Percentiles rank a stretch among this genome's conserved stretches.
These are phyloP conservation scores for Colius striatus DNA, from an alignment of 2,113 vertebrate genomes.

Conservation along the genomic window DNA sequence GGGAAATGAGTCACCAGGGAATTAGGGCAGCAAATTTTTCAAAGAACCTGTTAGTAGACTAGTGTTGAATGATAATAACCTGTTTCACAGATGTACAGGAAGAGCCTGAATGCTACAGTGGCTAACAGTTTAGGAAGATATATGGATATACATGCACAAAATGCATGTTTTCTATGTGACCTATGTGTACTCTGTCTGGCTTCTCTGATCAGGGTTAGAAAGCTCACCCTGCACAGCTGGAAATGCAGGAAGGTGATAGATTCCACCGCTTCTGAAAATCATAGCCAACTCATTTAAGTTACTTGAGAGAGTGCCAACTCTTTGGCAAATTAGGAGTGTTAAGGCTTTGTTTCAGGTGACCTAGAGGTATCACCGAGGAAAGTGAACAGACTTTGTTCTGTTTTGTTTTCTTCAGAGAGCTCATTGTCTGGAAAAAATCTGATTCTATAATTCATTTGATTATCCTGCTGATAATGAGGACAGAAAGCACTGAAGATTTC, in stretches of 20 bases:
- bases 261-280: not conserved
- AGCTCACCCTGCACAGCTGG: not conserved
- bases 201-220: not conserved
- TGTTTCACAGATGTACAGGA: not conserved
- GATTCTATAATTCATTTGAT: slow-evolving; percentile 7
- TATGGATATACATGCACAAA: not conserved
- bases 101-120: not conserved
- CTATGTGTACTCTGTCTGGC: not conserved
- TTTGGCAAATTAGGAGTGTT: not conserved
- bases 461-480: not conserved
- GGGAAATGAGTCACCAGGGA: not conserved
- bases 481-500: not conserved
- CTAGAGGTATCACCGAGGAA: not conserved
- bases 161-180: not conserved
- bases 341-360: not conserved
- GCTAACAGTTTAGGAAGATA: not conserved
- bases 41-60: not conserved
- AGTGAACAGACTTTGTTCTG: not conserved
- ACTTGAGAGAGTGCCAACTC: not conserved
- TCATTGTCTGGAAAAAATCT: not conserved
- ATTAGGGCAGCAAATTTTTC: not conserved
- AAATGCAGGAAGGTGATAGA: not conserved
- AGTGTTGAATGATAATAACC: not conserved
- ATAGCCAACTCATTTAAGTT: not conserved
- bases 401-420: slow-evolving; percentile 23